Percentiles rank a stretch among this genome's conserved stretches.
These are phyloP conservation scores for Spinibarbus caldwelli DNA, from an alignment of 2,797 vertebrate species.

Conservation along the genomic window DNA sequence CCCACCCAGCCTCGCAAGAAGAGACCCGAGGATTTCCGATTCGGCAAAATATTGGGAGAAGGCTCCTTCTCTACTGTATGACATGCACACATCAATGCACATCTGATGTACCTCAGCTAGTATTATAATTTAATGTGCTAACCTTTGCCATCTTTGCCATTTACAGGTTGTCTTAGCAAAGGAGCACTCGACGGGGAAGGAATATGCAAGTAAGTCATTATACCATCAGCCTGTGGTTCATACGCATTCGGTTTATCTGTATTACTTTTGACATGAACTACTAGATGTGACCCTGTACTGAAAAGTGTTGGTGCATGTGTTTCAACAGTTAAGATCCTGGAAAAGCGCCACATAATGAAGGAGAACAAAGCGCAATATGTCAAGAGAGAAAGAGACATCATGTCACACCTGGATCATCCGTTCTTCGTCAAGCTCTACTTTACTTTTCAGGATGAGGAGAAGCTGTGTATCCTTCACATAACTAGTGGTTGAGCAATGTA, in stretches of 20 bases:
- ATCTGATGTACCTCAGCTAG: background rate
- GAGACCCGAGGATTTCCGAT: constrained; percentile 95
- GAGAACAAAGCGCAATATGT: constrained; percentile 99
- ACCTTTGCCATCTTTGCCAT: constrained; percentile 33
- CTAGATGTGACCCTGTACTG: background rate
- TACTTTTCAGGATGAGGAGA: constrained; percentile 99
- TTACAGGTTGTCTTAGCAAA: constrained; percentile 95
- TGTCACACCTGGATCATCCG: constrained; percentile 96
- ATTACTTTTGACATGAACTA: background rate
- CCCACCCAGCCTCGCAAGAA: constrained; percentile 93
- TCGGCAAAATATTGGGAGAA: constrained; percentile 97
- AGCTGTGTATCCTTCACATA: constrained; percentile 94
- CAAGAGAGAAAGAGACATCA: constrained; percentile 95
- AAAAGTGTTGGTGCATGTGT: background rate
- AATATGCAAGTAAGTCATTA: constrained; percentile 95
- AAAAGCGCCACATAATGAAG: constrained; percentile 99
- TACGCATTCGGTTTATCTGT: background rate
- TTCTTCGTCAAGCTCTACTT: constrained; percentile 99
- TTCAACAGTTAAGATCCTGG: constrained; percentile 95
- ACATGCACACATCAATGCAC: constrained; percentile 17
- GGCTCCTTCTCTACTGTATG: constrained; percentile 98
- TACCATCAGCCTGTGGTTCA: background rate
- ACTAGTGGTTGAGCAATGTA: background rate
- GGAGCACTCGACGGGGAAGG: constrained; percentile 91
- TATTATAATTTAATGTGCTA: background rate